A percentile compares a stretch with the other conserved stretches of the same genome.
Conservation (phyloP, 2,888 invertebrate species). For the Octonoba sinensis region DNA sequence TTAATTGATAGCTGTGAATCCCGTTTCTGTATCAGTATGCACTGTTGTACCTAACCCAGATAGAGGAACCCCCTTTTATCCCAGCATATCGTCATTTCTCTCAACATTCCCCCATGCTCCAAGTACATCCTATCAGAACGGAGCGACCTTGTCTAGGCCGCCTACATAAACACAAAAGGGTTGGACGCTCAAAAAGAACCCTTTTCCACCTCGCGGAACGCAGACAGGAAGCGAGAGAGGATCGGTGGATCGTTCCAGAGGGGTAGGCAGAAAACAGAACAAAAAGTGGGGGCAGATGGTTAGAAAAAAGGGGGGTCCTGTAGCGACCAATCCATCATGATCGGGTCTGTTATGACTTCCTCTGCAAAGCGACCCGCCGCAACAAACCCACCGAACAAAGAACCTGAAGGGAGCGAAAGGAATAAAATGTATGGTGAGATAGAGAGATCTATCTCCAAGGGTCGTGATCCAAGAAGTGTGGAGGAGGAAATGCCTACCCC, state of each 20-base stretch:
- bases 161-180: constrained; percentile 1
- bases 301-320: constrained; percentile 20
- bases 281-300: no score
- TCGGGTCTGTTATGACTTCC: constrained; percentile 59
- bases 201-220: constrained; percentile 17
- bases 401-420: constrained; percentile 3
- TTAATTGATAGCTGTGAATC: no score
- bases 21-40: no score
- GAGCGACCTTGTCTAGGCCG: constrained; percentile 38
- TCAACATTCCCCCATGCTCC: constrained; percentile 4
- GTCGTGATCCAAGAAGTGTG: constrained; percentile 7
- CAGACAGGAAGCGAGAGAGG: constrained; percentile 5
- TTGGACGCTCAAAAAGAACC: not conserved
- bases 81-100: not conserved
- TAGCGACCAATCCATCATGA: constrained; percentile 54
- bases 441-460: not conserved
- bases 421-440: constrained; percentile 19
- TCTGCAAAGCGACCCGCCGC: constrained; percentile 40
- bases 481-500: no score
- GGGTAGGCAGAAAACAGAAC: not conserved
- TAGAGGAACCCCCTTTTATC: not conserved
- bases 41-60: no score
- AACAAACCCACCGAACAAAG: constrained; percentile 38
- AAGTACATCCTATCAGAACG: no score
- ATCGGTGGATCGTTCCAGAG: no score